Evolutionary conservation across 2,113 vertebrate genomes (phyloP), one percentile per base, ranked within the genome.

Genomic region (Nothobranchius furzeri): DNA sequence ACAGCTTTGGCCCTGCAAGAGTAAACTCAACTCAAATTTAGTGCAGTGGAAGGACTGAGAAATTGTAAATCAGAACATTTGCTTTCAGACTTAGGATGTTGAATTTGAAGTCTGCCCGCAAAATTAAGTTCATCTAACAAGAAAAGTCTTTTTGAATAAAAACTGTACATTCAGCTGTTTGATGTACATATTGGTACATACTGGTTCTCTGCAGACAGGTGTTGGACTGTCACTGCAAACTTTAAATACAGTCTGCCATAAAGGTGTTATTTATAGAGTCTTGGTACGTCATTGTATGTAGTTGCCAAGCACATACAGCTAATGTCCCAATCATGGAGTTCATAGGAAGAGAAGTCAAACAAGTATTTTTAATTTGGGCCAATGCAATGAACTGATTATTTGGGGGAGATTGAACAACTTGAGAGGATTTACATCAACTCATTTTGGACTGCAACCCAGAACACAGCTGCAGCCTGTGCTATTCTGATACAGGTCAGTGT

Each of bases 201-300:
- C n/a, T 43, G 24, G 17, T 60, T 68, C 30, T 64, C 46, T 40
- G 50, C 53, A 60, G 76, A 86, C 81, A 83, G 78, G 79, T 86
- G 75, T 61, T 50, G 24, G 43, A 15, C 67, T 65, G 67, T 55
- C 73, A 66, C 75, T 46, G 25, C 37, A 60, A 51, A 61, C 17
- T 74, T 76, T 73, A 88, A 81, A 84, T 78, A 70, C 70, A 78
- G 70, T 52, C 58, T 9, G 36, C 57, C 83, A 80, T 85, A 71
- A 84, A 84, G 62, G 67, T 66, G 68, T 50, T 89, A 90, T 88
- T 83, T 84, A 76, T 85, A 85, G 73, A 52, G 1, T 6, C 40
- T 47, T 35, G 7, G 2, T 46, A 55, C 58, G 37, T 77, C 59
- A 81, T 69, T 70, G 53, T 75, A 52, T 70, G 43, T 46, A 12